Conservation (phyloP, 2,113 vertebrate genomes). For the Porphyrio hochstetteri region DNA sequence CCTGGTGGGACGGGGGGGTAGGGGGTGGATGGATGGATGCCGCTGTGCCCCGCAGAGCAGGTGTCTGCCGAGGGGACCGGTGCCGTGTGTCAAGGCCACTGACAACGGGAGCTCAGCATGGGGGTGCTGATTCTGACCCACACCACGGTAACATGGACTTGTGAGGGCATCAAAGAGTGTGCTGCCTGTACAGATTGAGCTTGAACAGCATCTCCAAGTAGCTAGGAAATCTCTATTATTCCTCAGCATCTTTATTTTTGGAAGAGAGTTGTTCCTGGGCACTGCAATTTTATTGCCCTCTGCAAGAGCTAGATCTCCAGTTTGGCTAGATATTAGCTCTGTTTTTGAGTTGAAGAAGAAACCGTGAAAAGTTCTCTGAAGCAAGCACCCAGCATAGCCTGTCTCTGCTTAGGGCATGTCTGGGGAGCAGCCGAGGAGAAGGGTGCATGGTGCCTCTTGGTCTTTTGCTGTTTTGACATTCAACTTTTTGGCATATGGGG, state of each 20-base stretch:
- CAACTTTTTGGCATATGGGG: not conserved
- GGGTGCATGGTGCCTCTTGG: not conserved
- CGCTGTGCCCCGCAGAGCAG: fast-evolving
- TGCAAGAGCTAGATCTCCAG: not conserved
- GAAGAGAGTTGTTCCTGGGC: not conserved
- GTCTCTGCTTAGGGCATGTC: not conserved
- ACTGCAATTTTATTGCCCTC: not conserved
- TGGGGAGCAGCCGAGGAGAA: not conserved
- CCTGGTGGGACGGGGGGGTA: not conserved
- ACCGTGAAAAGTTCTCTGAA: not conserved
- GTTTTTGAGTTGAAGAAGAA: not conserved
- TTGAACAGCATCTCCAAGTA: not conserved
- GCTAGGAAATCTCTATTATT: not conserved
- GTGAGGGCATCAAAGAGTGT: fast-evolving
- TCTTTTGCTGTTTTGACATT: not conserved
- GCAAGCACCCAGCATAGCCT: fast-evolving
- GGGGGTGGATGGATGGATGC: not conserved
- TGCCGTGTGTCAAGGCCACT: fast-evolving
- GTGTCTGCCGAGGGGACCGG: fast-evolving
- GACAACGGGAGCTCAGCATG: too few relatives aligned
- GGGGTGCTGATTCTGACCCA: not conserved
- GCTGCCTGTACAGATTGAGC: fast-evolving
- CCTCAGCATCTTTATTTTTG: not conserved
- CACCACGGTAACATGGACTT: fast-evolving
- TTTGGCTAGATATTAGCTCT: not conserved